Percentiles rank a stretch among this genome's conserved stretches.
phyloP scores from a whole-genome alignment of 1,140 invertebrate species.

The Listronotus oregonensis region DNA sequence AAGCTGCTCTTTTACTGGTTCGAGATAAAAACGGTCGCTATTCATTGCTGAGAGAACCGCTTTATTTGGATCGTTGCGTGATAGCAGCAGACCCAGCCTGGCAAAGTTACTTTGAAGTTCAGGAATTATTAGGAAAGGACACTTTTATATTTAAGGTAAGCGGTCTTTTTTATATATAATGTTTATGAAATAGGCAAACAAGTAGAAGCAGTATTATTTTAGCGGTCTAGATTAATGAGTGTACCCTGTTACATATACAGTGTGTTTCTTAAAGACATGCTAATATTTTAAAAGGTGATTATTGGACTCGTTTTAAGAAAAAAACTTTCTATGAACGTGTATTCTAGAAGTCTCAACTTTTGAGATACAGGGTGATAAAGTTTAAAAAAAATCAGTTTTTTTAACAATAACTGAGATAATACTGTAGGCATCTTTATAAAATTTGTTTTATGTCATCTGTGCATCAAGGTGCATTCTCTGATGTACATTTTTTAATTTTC shows the following conservation, averaged over 20 bases:
- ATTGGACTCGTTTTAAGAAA: no score
- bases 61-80: slow-evolving; percentile 88
- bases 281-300: no score
- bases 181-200: neutral
- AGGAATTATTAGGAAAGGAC: slow-evolving; percentile 90
- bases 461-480: no score
- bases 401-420: no score
- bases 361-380: no score
- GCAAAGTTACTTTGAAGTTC: slow-evolving; percentile 94
- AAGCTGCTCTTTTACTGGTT: slow-evolving; percentile 84
- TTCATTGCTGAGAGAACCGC: slow-evolving; percentile 83
- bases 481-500: no score
- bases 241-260: neutral
- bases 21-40: slow-evolving; percentile 90
- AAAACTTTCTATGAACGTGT: no score
- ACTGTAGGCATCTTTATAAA: no score
- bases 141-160: slow-evolving; percentile 93
- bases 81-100: slow-evolving; percentile 83
- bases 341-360: no score
- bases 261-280: no score
- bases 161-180: neutral
- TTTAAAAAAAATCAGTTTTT: no score
- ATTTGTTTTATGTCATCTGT: no score
- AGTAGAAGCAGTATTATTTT: neutral
- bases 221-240: neutral